Base-by-base conservation (phyloP, 1,140 invertebrate species). In the Ips nitidus region DNA sequence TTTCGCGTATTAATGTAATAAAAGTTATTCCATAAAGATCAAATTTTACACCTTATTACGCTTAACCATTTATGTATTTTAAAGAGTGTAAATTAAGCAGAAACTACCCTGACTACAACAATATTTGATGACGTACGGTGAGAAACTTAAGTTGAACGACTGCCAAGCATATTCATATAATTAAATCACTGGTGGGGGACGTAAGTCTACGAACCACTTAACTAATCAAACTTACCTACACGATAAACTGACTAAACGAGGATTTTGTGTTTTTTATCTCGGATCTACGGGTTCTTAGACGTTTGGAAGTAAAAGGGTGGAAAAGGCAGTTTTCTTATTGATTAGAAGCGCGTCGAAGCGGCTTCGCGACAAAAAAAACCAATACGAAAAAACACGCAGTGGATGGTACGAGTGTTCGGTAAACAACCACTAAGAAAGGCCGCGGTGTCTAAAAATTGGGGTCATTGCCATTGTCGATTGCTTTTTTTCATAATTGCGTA, bases 371-470 rank as follows among this genome's bases (percentile, higher is more conserved):
- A 22, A 22, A 22, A 22, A 22, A 22, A 22, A 22, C 22, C 22
- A 22, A 22, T 50, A 2, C 6, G 45, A 50, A 50, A 50, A 22
- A 50, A 50, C 7, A 50, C 45, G 45, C 45, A 8, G 7, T 50
- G 22, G 45, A 6, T 50, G 22, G 22, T 22, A 22, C 22, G 45
- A 56, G 39, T 56, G 38, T 56, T 47, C 66, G 40, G 56, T 60
- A 47, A 68, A 68, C 66, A 68, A 68, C 66, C 66, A 68, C 66
- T 68, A 7, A 43, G 40, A 53, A 68, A 68, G 66, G 66, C 66
- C 66, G 57, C 59, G 50, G n/a, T 62, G 60, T 62, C 3, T 22
- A 63, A 7, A 52, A 6, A 41, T n/a, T 68, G 43, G 43, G 66
- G 66, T 41, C 39, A 60, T 37, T 60, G 39, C 45, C 66, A 61